Percentiles rank a stretch among this genome's conserved stretches.
Evolutionary conservation across 2,113 vertebrate genomes (phyloP).

Genomic region (Psilopogon haemacephalus): DNA sequence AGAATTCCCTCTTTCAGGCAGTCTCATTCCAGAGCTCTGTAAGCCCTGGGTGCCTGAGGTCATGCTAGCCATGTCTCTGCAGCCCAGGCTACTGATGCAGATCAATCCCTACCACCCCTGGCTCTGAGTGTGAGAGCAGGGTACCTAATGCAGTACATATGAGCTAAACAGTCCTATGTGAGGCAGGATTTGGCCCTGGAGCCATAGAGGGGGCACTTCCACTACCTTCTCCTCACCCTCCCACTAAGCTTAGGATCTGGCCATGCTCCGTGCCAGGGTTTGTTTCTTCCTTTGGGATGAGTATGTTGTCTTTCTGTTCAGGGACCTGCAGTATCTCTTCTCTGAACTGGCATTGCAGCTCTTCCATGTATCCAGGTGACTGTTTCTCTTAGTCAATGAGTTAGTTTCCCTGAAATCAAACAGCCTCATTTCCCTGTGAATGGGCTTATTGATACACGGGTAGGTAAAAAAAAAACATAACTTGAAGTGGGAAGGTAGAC

Average conservation of each 20-base stretch:
- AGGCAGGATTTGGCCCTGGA: background rate
- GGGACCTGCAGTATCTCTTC: background rate
- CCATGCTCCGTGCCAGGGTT: background rate
- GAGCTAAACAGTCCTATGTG: background rate
- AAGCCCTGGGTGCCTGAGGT: background rate
- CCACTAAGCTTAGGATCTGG: background rate
- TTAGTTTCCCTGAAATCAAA: background rate
- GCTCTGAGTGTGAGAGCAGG: background rate
- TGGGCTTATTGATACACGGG: background rate
- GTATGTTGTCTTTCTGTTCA: background rate
- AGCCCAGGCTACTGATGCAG: background rate
- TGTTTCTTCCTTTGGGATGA: background rate
- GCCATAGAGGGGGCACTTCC: background rate
- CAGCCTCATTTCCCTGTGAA: background rate
- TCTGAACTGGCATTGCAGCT: background rate
- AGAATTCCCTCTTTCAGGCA: background rate
- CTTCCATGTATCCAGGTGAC: background rate
- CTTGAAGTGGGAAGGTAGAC: background rate
- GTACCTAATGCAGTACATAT: background rate
- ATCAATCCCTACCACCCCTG: background rate
- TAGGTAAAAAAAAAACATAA: background rate
- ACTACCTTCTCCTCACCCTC: background rate
- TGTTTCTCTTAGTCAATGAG: background rate
- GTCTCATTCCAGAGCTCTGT: background rate
- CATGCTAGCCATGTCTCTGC: background rate